phyloP scores from a whole-genome alignment of 2,113 vertebrate species.

The Sus scrofa region T2T-Sscrofa CM000828.6:36075001-36075500 shows the following conservation, averaged over 20 bases:
- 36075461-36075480: not conserved
- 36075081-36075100: conserved; percentile 40
- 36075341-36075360: conserved; percentile 15
- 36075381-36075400: not conserved
- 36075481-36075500: not conserved
- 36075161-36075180: not conserved
- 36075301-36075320: not conserved
- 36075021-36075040: conserved; percentile 62
- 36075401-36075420: not conserved
- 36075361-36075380: not conserved
- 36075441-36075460: not conserved
- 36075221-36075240: not conserved
- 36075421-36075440: not conserved
- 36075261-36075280: not conserved
- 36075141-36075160: not conserved
- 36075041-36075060: conserved; percentile 66
- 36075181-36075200: conserved; percentile 10
- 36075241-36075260: not conserved
- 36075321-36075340: not conserved
- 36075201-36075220: not conserved
- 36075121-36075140: conserved; percentile 58
- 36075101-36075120: conserved; percentile 14
- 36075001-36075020: conserved; percentile 43
- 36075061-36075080: conserved; percentile 31
- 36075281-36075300: not conserved